Conservation (phyloP, 2,888 invertebrate species). For the Stenotaenia linearis region DNA sequence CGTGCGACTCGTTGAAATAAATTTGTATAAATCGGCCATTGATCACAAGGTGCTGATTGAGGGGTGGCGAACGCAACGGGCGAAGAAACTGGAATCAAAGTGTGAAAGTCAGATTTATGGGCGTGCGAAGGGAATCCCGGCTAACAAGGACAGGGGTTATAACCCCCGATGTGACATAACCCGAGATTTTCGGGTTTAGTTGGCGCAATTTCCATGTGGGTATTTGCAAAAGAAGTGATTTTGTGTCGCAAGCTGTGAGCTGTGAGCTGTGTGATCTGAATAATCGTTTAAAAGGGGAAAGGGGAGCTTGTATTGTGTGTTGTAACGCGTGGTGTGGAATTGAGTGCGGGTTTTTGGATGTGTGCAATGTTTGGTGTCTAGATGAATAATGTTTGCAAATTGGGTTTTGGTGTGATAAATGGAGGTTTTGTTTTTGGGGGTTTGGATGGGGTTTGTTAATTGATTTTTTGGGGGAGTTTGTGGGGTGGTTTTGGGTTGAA, state of each 20-base stretch:
- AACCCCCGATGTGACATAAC: constrained; percentile 26
- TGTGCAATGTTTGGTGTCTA: too few species aligned
- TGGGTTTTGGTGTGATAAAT: too few species aligned
- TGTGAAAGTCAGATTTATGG: constrained; percentile 26
- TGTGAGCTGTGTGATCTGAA: constrained; percentile 1
- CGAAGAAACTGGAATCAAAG: constrained; percentile 12
- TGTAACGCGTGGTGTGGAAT: neutral
- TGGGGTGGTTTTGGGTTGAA: neutral
- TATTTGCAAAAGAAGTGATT: constrained; percentile 8
- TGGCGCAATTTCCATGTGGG: neutral
- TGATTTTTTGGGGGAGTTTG: neutral
- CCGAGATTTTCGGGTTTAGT: neutral
- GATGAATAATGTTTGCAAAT: too few species aligned
- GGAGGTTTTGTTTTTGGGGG: too few species aligned
- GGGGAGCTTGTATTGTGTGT: neutral
- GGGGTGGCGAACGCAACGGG: neutral
- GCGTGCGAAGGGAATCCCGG: neutral
- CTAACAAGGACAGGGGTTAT: neutral
- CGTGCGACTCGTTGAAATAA: constrained; percentile 29
- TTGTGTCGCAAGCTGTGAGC: constrained; percentile 22
- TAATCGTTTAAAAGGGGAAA: constrained; percentile 15
- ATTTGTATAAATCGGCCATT: constrained; percentile 33
- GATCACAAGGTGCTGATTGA: constrained; percentile 24
- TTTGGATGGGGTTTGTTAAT: too few species aligned
- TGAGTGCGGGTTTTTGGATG: neutral